Evolutionary conservation across 2,113 vertebrate genomes (phyloP).

Genomic region (Myrmecobius fasciatus): DNA sequence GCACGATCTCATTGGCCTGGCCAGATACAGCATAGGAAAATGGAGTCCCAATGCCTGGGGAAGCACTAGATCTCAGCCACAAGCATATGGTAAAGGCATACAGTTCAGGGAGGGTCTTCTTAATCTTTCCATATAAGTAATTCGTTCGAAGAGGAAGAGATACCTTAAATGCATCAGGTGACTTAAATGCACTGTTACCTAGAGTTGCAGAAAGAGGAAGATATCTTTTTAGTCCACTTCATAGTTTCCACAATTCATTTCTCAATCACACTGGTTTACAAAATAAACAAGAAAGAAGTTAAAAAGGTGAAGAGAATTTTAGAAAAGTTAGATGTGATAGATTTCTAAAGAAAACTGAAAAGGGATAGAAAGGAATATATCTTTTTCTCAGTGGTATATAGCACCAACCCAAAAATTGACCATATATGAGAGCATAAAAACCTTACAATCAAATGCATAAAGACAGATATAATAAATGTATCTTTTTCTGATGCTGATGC

Average conservation of each 20-base stretch:
- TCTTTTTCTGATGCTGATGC: too few relatives aligned
- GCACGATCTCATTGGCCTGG: conserved; percentile 98
- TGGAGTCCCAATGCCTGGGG: conserved; percentile 95
- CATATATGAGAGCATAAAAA: too few relatives aligned
- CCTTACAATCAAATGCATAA: too few relatives aligned
- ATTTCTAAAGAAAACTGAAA: too few relatives aligned
- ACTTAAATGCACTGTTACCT: conserved; percentile 96
- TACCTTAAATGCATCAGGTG: conserved; percentile 96
- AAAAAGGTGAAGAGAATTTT: too few relatives aligned
- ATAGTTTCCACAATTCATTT: neutral
- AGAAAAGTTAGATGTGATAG: too few relatives aligned
- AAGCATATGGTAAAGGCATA: conserved; percentile 97
- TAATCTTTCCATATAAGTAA: conserved; percentile 96
- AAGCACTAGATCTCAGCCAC: conserved; percentile 96
- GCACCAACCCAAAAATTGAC: too few relatives aligned
- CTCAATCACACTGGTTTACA: neutral
- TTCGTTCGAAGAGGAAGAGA: conserved; percentile 96
- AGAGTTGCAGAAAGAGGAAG: conserved; percentile 18
- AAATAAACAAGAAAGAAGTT: neutral
- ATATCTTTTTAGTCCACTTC: neutral
- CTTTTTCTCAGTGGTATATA: too few relatives aligned
- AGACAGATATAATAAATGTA: too few relatives aligned
- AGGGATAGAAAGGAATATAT: too few relatives aligned
- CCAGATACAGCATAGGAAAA: conserved; percentile 97
- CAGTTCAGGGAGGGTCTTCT: conserved; percentile 97